phyloP scores from a whole-genome alignment of 1,140 invertebrate species.

The Saccostrea cuccullata region DNA sequence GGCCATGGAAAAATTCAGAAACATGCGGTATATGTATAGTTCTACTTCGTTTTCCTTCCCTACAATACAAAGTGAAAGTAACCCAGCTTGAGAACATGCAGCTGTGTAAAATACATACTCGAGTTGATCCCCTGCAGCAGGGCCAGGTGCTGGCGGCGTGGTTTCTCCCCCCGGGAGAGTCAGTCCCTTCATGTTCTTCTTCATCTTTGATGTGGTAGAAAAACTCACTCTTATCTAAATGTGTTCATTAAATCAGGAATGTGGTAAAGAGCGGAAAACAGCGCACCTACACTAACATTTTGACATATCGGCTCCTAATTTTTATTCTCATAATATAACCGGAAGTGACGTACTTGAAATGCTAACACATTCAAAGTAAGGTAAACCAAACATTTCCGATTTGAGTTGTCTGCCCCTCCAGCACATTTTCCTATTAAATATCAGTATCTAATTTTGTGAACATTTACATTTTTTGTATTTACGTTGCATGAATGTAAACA shows the following conservation, averaged over 20 bases:
- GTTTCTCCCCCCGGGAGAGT: not conserved
- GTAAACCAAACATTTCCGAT: slow-evolving; percentile 19
- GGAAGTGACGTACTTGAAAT: slow-evolving; percentile 26
- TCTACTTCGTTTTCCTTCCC: not conserved
- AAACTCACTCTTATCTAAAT: not conserved
- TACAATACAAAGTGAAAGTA: not conserved
- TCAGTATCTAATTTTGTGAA: too few relatives aligned
- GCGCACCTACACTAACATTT: slow-evolving; percentile 19
- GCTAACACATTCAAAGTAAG: slow-evolving; percentile 1
- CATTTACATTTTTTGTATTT: too few relatives aligned
- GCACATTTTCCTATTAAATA: too few relatives aligned
- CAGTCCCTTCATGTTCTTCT: slow-evolving; percentile 19
- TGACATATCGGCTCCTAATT: slow-evolving; percentile 37
- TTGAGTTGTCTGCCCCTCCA: slow-evolving; percentile 18
- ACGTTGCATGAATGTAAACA: too few relatives aligned
- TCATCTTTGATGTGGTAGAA: slow-evolving; percentile 24
- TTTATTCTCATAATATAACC: slow-evolving; percentile 25
- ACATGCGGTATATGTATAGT: not conserved
- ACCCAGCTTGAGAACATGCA: not conserved
- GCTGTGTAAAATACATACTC: slow-evolving; percentile 6
- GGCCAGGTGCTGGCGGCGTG: not conserved
- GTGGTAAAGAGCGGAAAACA: not conserved
- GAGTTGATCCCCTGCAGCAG: not conserved
- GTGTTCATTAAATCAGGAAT: not conserved
- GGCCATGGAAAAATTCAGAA: not conserved